Percentiles rank a stretch among this genome's conserved stretches.
Evolutionary conservation across 92 coral and sea anemone species (phyloP).

Genomic region (Blastomussa wellsi): DNA sequence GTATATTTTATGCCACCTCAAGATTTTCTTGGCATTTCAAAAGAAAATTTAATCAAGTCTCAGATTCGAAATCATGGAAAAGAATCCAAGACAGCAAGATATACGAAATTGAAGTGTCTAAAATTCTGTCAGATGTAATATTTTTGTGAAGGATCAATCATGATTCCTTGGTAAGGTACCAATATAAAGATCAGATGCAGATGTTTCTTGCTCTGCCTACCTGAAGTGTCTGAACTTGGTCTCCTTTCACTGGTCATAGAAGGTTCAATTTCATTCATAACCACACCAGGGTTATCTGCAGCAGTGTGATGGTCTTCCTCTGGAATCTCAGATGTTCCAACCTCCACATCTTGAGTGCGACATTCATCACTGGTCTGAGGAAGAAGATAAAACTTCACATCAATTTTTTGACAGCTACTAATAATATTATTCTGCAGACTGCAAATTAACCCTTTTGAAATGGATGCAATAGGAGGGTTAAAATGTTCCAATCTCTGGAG

Average conservation of each 20-base stretch:
- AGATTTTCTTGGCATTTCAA: too few relatives aligned
- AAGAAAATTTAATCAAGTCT: too few relatives aligned
- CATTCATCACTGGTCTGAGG: constrained; percentile 36
- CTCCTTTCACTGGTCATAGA: constrained; percentile 45
- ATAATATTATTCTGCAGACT: too few relatives aligned
- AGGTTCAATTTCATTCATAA: constrained; percentile 63
- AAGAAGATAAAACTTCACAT: neutral
- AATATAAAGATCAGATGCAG: neutral
- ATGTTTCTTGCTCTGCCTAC: constrained; percentile 17
- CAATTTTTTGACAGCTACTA: too few relatives aligned
- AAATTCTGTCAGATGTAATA: too few relatives aligned
- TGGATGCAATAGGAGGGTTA: too few relatives aligned
- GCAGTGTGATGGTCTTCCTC: constrained; percentile 83
- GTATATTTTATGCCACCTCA: too few relatives aligned
- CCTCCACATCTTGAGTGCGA: constrained; percentile 58
- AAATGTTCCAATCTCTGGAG: too few relatives aligned
- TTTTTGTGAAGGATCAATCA: neutral
- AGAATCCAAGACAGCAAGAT: too few relatives aligned
- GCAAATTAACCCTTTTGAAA: too few relatives aligned
- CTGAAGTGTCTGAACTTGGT: constrained; percentile 71
- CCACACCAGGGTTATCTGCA: constrained; percentile 76
- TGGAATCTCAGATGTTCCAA: constrained; percentile 58
- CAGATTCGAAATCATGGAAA: too few relatives aligned
- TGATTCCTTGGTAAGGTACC: neutral
- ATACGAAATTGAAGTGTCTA: too few relatives aligned